Conservation (phyloP, 2,113 vertebrate species). For the Chaetura pelagica region DNA sequence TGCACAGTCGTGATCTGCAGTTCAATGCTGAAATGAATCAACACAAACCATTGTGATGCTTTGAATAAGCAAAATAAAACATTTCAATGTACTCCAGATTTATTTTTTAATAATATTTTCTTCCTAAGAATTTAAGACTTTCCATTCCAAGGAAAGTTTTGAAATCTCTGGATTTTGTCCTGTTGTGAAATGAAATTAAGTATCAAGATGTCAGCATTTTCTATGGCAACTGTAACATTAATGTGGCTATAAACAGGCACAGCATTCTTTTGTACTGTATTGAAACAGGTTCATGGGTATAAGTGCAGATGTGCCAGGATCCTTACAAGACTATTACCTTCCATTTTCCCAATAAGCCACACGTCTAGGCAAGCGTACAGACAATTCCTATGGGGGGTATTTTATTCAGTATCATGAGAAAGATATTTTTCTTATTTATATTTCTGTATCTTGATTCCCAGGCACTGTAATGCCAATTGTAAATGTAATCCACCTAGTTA, state of each 20-base stretch:
- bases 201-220: neutral
- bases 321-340: neutral
- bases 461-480: slow-evolving; percentile 50
- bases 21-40: slow-evolving; percentile 38
- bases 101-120: neutral
- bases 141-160: neutral
- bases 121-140: neutral
- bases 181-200: neutral
- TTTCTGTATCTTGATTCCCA: slow-evolving; percentile 30
- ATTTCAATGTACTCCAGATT: neutral
- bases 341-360: neutral
- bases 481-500: slow-evolving; percentile 56
- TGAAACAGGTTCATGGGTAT: neutral
- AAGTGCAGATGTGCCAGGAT: neutral
- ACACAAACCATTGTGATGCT: slow-evolving; percentile 38
- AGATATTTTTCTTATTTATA: slow-evolving; percentile 37
- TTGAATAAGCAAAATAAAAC: slow-evolving; percentile 18
- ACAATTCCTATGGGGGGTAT: neutral
- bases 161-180: neutral
- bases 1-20: neutral
- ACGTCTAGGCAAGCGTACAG: neutral
- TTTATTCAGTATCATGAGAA: slow-evolving; percentile 12
- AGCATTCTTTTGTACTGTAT: neutral
- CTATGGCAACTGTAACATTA: neutral
- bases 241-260: neutral